Percentiles rank a stretch among this genome's conserved stretches.
Evolutionary conservation across 2,888 invertebrate genomes (phyloP).

Genomic region (Limenitis camilla): DNA sequence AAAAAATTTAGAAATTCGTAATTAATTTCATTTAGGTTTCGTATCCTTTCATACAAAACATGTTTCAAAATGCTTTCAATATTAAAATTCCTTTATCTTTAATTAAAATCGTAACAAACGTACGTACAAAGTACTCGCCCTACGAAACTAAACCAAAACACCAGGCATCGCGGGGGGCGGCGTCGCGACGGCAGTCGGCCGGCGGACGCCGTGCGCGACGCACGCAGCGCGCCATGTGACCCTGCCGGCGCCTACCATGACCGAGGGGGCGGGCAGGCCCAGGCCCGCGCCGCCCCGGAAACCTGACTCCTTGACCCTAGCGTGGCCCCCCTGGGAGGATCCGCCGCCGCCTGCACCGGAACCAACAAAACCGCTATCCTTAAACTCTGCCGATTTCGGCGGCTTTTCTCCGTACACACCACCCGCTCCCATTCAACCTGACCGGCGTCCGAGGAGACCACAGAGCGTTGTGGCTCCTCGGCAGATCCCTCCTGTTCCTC

Average conservation of each 20-base stretch:
- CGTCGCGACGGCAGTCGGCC: conserved; percentile 52
- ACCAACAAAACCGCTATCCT: conserved; percentile 30
- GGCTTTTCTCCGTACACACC: conserved; percentile 75
- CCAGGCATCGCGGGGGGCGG: conserved; percentile 32
- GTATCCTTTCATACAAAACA: neutral
- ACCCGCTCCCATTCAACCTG: conserved; percentile 54
- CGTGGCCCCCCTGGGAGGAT: conserved; percentile 63
- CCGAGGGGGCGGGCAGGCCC: conserved; percentile 67
- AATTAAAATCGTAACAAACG: neutral
- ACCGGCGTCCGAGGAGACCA: conserved; percentile 61
- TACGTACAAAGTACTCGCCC: conserved; percentile 9
- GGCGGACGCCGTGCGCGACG: conserved; percentile 43
- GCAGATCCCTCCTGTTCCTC: conserved; percentile 44
- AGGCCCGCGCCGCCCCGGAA: conserved; percentile 71
- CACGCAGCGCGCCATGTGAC: conserved; percentile 43
- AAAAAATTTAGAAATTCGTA: too few species aligned
- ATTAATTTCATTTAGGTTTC: neutral
- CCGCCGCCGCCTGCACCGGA: conserved; percentile 70
- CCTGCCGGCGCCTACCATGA: conserved; percentile 55
- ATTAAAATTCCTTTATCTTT: neutral
- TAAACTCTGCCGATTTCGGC: conserved; percentile 48
- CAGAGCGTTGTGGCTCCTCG: conserved; percentile 72
- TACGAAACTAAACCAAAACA: conserved; percentile 30
- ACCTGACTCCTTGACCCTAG: conserved; percentile 58
- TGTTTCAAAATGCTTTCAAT: neutral